Base-by-base conservation (phyloP, 1,140 invertebrate genomes). In the Drosophila kohkoa region DNA sequence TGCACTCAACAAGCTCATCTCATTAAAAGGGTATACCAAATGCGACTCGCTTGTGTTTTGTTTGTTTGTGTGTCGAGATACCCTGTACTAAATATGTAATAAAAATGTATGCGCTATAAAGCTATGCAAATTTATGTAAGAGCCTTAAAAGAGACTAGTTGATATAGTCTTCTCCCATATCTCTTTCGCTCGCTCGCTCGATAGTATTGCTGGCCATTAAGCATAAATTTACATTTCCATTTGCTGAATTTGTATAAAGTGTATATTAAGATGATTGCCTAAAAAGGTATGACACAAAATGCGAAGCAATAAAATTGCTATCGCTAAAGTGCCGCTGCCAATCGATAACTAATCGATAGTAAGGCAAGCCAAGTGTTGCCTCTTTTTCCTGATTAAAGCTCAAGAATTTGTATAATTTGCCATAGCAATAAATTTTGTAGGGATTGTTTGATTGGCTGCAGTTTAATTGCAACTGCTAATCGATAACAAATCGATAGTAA, bases 111-210 rank as follows among this genome's bases (percentile, higher is more conserved):
- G 48, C 20, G 51, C 28, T 76, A 52, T 30, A 62, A 43, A 52
- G 48, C 59, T 52, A 62, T 62, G 67, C 58, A 70, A 62, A 62
- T 70, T 41, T 69, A 60, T 68, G 45, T 51, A 35, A 60, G 55
- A 30, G 10, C 55, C 45, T 49, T 41, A 54, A 54, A 30, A 43
- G 49, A 3, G 20, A 43, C 35, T 55, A 52, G 49, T 65, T 28
- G 35, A 30, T 8, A 66, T 45, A 45, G 38, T 38, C 45, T 52
- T 16, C 16, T 60, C 25, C 20, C 45, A 7, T 46, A 5, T 32
- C 32, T 7, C 32, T 32, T 32, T 32, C 32, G 5, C 8, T 10
- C 51, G 51, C 32, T 54, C 32, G 6, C 51, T 28, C 51, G n/a
- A 54, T 54, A 54, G 28, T 54, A 54, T 54, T 54, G 30, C 13